Conservation (phyloP, 2,888 invertebrate genomes). For the Andrena trimmerana region DNA sequence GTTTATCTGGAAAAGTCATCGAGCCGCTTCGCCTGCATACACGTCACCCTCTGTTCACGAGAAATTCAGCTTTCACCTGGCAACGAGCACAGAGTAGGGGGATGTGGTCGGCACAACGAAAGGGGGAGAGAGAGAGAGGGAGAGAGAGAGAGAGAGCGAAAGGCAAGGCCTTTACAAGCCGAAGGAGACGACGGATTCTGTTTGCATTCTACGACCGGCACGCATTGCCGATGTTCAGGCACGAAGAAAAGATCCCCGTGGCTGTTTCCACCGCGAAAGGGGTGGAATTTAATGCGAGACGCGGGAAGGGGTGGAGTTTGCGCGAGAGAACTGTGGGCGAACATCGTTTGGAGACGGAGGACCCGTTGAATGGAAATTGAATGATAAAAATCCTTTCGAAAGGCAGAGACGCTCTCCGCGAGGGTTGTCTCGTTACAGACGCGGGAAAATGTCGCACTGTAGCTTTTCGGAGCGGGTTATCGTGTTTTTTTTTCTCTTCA, state of each 20-base stretch:
- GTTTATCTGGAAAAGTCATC: constrained; percentile 58
- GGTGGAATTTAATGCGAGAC: constrained; percentile 16
- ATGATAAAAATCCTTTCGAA: constrained; percentile 13
- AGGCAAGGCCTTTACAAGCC: constrained; percentile 18
- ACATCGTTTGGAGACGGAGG: neutral
- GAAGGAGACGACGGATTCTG: constrained; percentile 22
- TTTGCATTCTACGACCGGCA: constrained; percentile 16
- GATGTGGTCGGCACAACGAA: constrained; percentile 7
- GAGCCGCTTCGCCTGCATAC: constrained; percentile 33
- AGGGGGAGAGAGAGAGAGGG: neutral
- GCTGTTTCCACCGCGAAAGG: constrained; percentile 5
- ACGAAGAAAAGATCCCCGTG: constrained; percentile 10
- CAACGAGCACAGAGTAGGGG: neutral
- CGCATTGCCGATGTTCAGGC: constrained; percentile 13
- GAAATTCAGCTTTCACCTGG: constrained; percentile 56
- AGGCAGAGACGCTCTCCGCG: neutral
- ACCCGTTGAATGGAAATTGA: constrained; percentile 30
- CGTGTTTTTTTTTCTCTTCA: neutral
- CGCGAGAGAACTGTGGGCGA: neutral
- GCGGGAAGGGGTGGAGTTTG: neutral
- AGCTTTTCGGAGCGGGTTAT: constrained; percentile 3
- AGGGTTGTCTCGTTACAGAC: constrained; percentile 2
- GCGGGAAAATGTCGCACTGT: constrained; percentile 12
- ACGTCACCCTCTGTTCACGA: constrained; percentile 33
- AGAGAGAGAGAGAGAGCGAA: too few relatives aligned